phyloP scores from a whole-genome alignment of 2,113 vertebrate species.

The Eolophus roseicapilla region DNA sequence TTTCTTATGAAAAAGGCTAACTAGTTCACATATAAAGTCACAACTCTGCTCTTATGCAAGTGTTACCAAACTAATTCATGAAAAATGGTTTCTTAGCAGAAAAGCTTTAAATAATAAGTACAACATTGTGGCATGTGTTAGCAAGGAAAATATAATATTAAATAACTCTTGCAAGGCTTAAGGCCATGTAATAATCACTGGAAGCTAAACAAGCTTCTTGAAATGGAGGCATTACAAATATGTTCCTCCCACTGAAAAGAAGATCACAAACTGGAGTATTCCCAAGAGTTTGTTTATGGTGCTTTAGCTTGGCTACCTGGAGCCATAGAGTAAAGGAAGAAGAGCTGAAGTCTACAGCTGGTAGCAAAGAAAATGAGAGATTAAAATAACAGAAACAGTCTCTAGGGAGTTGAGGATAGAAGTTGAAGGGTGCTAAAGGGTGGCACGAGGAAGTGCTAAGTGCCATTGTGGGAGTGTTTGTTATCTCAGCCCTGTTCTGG shows the following conservation, averaged over 20 bases:
- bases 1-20: neutral
- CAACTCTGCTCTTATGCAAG: neutral
- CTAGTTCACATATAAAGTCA: neutral
- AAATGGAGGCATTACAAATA: neutral
- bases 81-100: neutral
- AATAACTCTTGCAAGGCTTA: neutral
- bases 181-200: neutral
- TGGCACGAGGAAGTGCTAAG: neutral
- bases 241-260: neutral
- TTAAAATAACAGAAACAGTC: neutral
- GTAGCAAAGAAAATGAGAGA: neutral
- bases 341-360: neutral
- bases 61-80: neutral
- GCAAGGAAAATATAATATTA: neutral
- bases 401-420: neutral
- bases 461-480: neutral
- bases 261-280: neutral
- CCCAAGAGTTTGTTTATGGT: neutral
- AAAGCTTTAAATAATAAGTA: neutral
- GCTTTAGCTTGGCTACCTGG: neutral
- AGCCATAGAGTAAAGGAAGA: neutral
- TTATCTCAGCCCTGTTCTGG: neutral
- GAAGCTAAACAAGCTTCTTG: neutral
- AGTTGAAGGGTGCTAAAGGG: neutral
- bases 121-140: neutral